Base-by-base conservation (phyloP, 2,888 invertebrate genomes). In the Eurytoma californica region DNA sequence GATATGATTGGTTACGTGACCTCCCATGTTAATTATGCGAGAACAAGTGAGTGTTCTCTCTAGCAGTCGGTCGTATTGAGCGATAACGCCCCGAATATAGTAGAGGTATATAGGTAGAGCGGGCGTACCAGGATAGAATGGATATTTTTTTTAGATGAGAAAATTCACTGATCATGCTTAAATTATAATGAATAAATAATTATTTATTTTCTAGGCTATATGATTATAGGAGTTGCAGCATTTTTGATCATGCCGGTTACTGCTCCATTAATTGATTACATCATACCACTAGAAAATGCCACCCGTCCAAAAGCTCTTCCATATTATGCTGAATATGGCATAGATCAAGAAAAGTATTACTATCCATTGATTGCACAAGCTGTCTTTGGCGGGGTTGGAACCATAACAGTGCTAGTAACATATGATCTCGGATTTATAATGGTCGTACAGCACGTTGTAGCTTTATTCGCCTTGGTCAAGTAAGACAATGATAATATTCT, bases 281-380 rank as follows among this genome's bases (percentile, higher is more conserved):
- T 78, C 1, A 14, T 28, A 2, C 72, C 78, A 7, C 9, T 78
- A 1, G 61, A 51, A 53, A 78, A 78, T 16, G 30, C 4, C 7
- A 68, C 55, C 14, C 66, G 78, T 39, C 67, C 67, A n/a, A 14
- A 24, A 13, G 7, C 1, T 13, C n/a, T 78, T 14, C 78, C 78
- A 51, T 72, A 72, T 18, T 72, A 78, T 39, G 72, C 72, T 1
- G 78, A 78, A 24, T 78, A 73, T 20, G 67, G 24, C 30, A 63
- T 78, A 12, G 78, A 73, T 20, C 60, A 67, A 55, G 12, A 65
- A 16, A 67, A 72, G 28, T 67, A 73, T 47, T 72, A 72, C 14
- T 47, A 12, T 61, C 72, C 72, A 12, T 49, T 78, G 24, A 72
- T 78, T 20, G 16, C 47, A 1, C 61, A 73, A 49, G 78, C 77